These are phyloP conservation scores for Salarias fasciatus DNA, from an alignment of 2,797 vertebrate species.

Conservation along the genomic window DNA sequence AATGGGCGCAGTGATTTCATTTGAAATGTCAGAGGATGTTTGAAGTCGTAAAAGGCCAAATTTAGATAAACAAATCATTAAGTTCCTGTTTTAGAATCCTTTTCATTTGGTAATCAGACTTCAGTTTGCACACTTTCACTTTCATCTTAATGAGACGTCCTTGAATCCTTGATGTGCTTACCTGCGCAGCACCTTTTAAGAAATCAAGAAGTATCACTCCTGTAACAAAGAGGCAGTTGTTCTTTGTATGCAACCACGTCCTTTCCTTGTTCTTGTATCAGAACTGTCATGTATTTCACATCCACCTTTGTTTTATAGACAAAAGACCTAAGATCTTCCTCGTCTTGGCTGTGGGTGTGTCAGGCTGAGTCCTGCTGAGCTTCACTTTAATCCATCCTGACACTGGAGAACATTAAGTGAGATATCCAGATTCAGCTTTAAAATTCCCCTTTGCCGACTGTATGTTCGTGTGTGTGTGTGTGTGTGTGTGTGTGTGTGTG, in stretches of 20 bases:
- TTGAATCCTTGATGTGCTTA: neutral
- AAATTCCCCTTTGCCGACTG: slow-evolving; percentile 8
- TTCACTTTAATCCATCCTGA: slow-evolving; percentile 27
- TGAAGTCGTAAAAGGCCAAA: slow-evolving; percentile 2
- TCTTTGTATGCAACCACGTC: slow-evolving; percentile 1
- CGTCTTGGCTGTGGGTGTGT: slow-evolving; percentile 32
- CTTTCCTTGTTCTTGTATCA: slow-evolving; percentile 4
- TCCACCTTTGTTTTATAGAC: slow-evolving; percentile 18
- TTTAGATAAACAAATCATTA: no score
- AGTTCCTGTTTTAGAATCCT: neutral
- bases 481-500: slow-evolving; percentile 47
- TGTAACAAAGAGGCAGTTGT: slow-evolving; percentile 14
- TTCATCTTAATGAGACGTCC: slow-evolving; percentile 8
- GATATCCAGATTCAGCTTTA: slow-evolving; percentile 9
- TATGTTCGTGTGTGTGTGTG: slow-evolving; percentile 41
- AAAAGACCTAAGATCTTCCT: slow-evolving; percentile 9
- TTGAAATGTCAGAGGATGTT: slow-evolving; percentile 2
- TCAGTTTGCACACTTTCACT: neutral
- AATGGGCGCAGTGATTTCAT: neutral
- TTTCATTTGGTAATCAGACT: neutral
- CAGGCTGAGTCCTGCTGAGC: slow-evolving; percentile 20
- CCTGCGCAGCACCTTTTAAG: neutral
- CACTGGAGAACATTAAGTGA: slow-evolving; percentile 28
- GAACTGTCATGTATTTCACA: slow-evolving; percentile 23
- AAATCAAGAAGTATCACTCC: neutral